These are phyloP conservation scores for Columba livia DNA, from an alignment of 2,113 vertebrate genomes.

Conservation along the genomic window DNA sequence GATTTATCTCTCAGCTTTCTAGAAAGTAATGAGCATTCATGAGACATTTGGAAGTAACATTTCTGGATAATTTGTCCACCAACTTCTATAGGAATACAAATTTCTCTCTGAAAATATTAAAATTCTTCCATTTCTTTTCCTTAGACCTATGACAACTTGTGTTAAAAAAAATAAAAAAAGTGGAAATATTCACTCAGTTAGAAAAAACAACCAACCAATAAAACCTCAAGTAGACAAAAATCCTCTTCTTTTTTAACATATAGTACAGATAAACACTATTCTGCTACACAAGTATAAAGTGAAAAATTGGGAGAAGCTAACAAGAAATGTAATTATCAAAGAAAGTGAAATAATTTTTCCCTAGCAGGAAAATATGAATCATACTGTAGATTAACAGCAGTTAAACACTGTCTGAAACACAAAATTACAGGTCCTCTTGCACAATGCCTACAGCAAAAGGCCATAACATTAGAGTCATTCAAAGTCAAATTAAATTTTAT, in stretches of 20 bases:
- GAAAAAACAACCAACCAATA: not conserved
- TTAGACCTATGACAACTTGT: not conserved
- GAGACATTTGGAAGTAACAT: not conserved
- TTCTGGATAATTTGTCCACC: not conserved
- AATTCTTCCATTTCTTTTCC: not conserved
- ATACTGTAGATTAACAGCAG: not conserved
- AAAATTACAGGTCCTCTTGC: not conserved
- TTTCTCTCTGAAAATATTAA: not conserved
- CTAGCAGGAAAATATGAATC: not conserved
- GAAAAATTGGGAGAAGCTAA: not conserved
- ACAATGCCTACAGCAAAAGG: not conserved
- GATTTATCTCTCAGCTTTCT: not conserved
- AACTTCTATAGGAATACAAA: not conserved
- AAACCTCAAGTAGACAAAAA: not conserved
- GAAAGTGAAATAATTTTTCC: not conserved
- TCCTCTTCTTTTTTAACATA: not conserved
- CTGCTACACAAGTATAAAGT: not conserved
- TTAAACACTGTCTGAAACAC: not conserved
- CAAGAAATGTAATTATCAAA: not conserved
- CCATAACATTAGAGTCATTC: not conserved
- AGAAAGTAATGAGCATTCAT: not conserved
- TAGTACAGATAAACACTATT: not conserved
- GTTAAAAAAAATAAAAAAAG: not conserved
- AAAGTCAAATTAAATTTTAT: not conserved
- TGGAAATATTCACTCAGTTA: not conserved